Evolutionary conservation across 2,797 vertebrate species (phyloP), one percentile per base, ranked within the genome.

Genomic region (Mus minutoides): DNA sequence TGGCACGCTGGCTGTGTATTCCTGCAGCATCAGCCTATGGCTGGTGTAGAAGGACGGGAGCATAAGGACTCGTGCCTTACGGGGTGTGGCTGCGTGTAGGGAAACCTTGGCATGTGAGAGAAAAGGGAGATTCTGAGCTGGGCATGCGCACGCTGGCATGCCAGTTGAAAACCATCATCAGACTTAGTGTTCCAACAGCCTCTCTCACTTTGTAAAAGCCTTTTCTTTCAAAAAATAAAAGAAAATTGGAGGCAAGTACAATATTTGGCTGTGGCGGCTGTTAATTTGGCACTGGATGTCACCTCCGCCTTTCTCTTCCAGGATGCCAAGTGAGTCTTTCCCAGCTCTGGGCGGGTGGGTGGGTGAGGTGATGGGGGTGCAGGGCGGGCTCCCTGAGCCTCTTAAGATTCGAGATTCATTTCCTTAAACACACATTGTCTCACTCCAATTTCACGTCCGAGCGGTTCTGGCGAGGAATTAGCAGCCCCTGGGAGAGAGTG

Each of bases 161-260:
- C 93, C 96, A 92, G 96, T 94, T 90, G 58, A 92, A 96, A 96
- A 95, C 37, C 43, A 13, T 94, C 94, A 54, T 83, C 96, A 96
- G 96, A 93, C 79, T 91, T 88, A 67, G 95, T 95, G 97, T 97
- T 96, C 97, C 98, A 97, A 96, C 96, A 96, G 98, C 95, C 97
- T 98, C 97, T 94, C 98, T 98, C 97, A 95, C 97, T 96, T 97
- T 97, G 94, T 97, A 98, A 97, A 97, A 97, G 97, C 94, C 71
- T 67, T 98, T 98, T 96, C 79, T 82, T 98, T 97, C 0, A 0
- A 97, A 98, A 98, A 98, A 97, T 97, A 97, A 97, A 97, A 94
- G 97, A 97, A 98, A 97, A 97, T 97, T 98, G 98, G 97, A 98
- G 97, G 98, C 97, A 97, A 98, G 98, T 97, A 98, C 97, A 98